phyloP scores from a whole-genome alignment of 2,113 vertebrate species.

The Podocnemis expansa region DNA sequence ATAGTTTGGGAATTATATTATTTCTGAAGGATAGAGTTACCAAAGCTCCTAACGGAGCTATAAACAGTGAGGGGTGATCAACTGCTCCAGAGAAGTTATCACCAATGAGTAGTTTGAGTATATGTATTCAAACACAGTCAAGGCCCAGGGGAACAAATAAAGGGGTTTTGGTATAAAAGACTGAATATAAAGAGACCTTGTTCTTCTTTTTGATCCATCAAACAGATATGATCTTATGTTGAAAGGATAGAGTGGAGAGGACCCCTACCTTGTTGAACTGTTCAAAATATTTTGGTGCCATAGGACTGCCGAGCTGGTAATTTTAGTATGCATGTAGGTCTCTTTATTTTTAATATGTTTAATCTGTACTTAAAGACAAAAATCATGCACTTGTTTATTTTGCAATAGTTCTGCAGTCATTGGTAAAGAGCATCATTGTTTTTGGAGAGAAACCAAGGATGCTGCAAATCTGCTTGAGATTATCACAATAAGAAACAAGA shows the following conservation, averaged over 20 bases:
- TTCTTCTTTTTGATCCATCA: not conserved
- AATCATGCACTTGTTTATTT: not conserved
- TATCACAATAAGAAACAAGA: too few species aligned
- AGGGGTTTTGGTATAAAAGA: not conserved
- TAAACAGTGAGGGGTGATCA: not conserved
- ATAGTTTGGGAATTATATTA: not conserved
- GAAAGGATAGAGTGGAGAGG: accelerated
- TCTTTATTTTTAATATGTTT: not conserved
- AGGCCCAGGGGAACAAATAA: not conserved
- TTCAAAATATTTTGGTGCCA: not conserved
- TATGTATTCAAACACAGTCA: not conserved
- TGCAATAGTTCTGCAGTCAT: not conserved
- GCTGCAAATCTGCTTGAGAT: too few species aligned
- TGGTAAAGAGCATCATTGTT: not conserved
- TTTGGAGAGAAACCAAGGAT: too few species aligned
- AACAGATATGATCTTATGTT: not conserved
- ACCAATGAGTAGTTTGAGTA: not conserved
- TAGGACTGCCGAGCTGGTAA: not conserved
- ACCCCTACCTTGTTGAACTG: not conserved
- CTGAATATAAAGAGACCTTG: not conserved
- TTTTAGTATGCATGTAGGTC: not conserved
- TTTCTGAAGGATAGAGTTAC: not conserved
- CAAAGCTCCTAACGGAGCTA: not conserved
- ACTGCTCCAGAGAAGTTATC: not conserved
- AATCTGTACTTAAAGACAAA: not conserved